These are phyloP conservation scores for Philopedon plagiatum DNA, from an alignment of 2,888 invertebrate genomes.

Conservation along the genomic window DNA sequence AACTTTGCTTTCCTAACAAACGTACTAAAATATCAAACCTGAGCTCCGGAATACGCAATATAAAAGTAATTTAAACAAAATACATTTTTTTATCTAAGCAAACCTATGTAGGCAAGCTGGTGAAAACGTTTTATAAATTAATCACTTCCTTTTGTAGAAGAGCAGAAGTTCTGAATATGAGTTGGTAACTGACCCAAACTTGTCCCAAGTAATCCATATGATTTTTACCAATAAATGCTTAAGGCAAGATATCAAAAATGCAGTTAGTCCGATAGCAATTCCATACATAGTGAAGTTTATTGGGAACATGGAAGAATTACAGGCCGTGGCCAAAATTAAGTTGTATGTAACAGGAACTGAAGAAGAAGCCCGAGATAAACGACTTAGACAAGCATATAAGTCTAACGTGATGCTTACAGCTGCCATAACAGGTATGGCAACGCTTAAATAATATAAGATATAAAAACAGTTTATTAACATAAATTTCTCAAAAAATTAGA, in stretches of 20 bases:
- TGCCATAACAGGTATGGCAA: conserved; percentile 51
- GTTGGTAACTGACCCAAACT: conserved; percentile 41
- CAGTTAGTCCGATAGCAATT: neutral
- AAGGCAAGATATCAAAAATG: conserved; percentile 33
- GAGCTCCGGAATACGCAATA: too few relatives aligned
- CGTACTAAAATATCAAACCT: too few relatives aligned
- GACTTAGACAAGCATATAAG: conserved; percentile 57
- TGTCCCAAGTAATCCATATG: conserved; percentile 54
- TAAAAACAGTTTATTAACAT: too few relatives aligned
- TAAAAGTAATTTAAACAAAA: too few relatives aligned
- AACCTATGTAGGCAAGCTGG: too few relatives aligned
- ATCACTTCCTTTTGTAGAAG: conserved; percentile 15
- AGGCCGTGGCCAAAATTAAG: conserved; percentile 51
- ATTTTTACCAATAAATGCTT: conserved; percentile 55
- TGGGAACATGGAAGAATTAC: conserved; percentile 42
- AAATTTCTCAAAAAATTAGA: too few relatives aligned
- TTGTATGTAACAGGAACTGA: conserved; percentile 56
- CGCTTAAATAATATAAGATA: too few relatives aligned
- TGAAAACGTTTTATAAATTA: too few relatives aligned
- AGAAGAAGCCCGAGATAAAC: conserved; percentile 54
- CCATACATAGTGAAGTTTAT: conserved; percentile 39
- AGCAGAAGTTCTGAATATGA: neutral
- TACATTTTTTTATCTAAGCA: too few relatives aligned
- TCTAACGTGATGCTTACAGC: conserved; percentile 53
- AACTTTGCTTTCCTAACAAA: too few relatives aligned